These are phyloP conservation scores for Agriopis aurantiaria DNA, from an alignment of 2,888 invertebrate genomes.

Conservation along the genomic window DNA sequence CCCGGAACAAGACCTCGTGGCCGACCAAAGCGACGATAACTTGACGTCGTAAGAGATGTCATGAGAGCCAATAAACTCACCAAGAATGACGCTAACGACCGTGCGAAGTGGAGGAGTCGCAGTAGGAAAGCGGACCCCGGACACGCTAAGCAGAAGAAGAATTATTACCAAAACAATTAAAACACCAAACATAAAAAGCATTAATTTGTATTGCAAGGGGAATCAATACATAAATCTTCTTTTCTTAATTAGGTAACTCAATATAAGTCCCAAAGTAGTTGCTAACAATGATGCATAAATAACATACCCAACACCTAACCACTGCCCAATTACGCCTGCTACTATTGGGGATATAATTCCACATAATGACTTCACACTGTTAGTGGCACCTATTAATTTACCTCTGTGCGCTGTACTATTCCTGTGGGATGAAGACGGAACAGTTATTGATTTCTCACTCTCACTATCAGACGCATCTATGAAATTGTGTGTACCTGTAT, in stretches of 20 bases:
- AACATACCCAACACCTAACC: slow-evolving; percentile 80
- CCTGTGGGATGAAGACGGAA: neutral
- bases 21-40: too few species aligned
- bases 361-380: slow-evolving; percentile 87
- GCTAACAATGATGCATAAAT: slow-evolving; percentile 75
- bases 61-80: too few species aligned
- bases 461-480: slow-evolving; percentile 83
- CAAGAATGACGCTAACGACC: too few species aligned
- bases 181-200: neutral
- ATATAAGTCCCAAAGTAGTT: slow-evolving; percentile 68
- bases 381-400: slow-evolving; percentile 45
- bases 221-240: slow-evolving; percentile 22
- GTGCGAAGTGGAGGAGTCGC: too few species aligned
- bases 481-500: slow-evolving; percentile 82
- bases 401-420: neutral
- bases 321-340: slow-evolving; percentile 85
- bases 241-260: slow-evolving; percentile 72
- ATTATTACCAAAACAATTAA: too few species aligned
- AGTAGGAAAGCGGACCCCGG: too few species aligned
- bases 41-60: too few species aligned
- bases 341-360: slow-evolving; percentile 87
- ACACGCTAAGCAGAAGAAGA: too few species aligned
- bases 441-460: neutral
- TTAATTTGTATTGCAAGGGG: neutral
- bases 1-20: too few species aligned